Evolutionary conservation across 2,797 vertebrate species (phyloP).

Genomic region (Poecilia gillii): DNA sequence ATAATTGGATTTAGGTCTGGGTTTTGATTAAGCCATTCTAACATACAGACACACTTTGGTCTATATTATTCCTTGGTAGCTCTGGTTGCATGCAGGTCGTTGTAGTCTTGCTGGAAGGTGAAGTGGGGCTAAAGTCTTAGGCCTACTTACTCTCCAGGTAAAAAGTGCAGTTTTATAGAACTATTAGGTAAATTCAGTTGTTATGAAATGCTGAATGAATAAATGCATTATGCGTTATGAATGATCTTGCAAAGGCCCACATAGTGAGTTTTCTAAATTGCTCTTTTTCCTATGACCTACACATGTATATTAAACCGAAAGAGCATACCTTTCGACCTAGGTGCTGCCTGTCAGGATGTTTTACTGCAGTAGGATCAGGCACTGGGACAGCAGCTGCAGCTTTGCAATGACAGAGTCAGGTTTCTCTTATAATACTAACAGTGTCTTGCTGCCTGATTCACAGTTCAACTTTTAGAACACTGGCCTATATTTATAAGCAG

Average conservation of each 20-base stretch:
- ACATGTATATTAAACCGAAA: constrained; percentile 41
- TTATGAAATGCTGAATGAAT: no score
- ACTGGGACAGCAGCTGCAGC: constrained; percentile 89
- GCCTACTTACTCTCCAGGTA: no score
- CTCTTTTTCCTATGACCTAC: constrained; percentile 35
- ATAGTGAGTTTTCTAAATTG: background rate
- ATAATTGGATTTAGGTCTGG: background rate
- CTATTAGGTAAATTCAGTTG: no score
- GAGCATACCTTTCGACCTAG: constrained; percentile 20
- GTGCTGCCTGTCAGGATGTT: constrained; percentile 81
- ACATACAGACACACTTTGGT: background rate
- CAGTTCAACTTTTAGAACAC: constrained; percentile 92
- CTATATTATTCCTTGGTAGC: background rate
- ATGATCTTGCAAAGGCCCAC: background rate
- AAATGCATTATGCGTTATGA: no score
- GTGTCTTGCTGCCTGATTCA: constrained; percentile 86
- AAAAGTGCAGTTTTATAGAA: no score
- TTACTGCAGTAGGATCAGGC: constrained; percentile 85
- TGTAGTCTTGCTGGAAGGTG: background rate
- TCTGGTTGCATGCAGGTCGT: background rate
- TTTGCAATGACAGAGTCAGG: constrained; percentile 83
- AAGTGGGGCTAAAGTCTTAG: no score
- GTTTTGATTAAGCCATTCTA: background rate
- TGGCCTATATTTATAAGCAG: constrained; percentile 90
- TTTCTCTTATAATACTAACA: constrained; percentile 85